Base-by-base conservation (phyloP, 2,113 vertebrate species). In the Picathartes gymnocephalus region DNA sequence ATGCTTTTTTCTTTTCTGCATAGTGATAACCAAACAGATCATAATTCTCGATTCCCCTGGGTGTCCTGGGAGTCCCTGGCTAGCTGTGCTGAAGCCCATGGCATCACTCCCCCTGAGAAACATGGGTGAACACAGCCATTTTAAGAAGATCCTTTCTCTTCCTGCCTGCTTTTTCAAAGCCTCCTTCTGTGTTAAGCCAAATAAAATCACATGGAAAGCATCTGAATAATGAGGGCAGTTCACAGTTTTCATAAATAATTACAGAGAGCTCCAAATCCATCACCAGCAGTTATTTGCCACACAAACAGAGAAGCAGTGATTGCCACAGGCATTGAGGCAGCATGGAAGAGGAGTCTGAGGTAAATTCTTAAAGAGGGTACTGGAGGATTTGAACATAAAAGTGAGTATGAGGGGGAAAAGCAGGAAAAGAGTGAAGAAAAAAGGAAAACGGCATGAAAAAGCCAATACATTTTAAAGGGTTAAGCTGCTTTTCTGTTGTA, bases 171-270 rank as follows among this genome's bases (percentile, higher is more conserved):
- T 80, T 90, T 94, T 79, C 50, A 51, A 82, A 82, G 64, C 77
- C 64, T 95, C 81, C 66, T 90, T 31, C 71, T 81, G 47, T 24
- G 44, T 72, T 86, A 95, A 94, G 71, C 76, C 85, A 90, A 93
- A 88, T 76, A 94, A 94, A 95, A 89, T 90, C 92, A 95, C 76
- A 86, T 2, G 31, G 71, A 82, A 90, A 92, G 54, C 92, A 93
- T 93, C 81, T 88, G 87, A 96, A 92, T 94, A 95, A 95, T 91
- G 94, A 94, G 94, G 90, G 86, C 90, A 92, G 71, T 39, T 56
- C 81, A 88, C 58, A 86, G 85, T 81, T 93, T 95, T 97, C 90
- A 94, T 94, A 95, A 96, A 96, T 96, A 94, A 95, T 96, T 95
- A 86, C 92, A 88, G 88, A 94, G 90, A 81, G 88, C 68, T 97